Base-by-base conservation (phyloP, 2,888 invertebrate genomes). In the Azorinus chamasolen region DNA sequence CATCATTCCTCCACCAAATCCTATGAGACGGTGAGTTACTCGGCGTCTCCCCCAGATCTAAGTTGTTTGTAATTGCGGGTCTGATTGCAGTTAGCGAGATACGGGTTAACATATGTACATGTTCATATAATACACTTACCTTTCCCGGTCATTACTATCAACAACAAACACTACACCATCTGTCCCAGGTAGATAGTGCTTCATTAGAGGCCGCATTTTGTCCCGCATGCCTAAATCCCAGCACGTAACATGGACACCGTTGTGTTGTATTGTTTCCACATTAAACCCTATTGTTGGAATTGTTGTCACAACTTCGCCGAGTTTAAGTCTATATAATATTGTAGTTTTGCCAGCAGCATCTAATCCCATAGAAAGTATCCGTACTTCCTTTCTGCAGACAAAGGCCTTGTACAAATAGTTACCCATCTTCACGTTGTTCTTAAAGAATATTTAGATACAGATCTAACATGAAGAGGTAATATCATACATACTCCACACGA, bases 271-370 rank as follows among this genome's bases (percentile, higher is more conserved):
- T 4, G 75, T 83, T 46, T 87, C 86, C 0, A 88, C 79, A 58
- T 88, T 88, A 61, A 87, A 87, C 16, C 86, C 87, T 20, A 88
- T 87, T 1, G 88, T 88, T 6, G 88, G 88, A 50, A 88, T 86
- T 2, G 86, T 85, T 5, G 86, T 85, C 0, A 86, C 83, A 18
- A 87, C 82, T 62, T 87, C 83, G 2, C 83, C 86, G 2, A 85
- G 76, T 70, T 85, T 85, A 43, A 84, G 45, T 43, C 55, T 66
- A 46, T 87, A 87, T 22, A 87, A 37, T 5, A 82, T 57, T 2
- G 85, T 86, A 10, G 87, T 86, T 66, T 86, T 87, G 0, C 87
- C 87, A 1, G 84, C 84, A 14, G 84, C 82, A 66, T 86, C 86
- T 10, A 87, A 75, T 53, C 87, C 87, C n/a, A n/a, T n/a, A 14